Evolutionary conservation across 1,140 invertebrate genomes (phyloP), one percentile per base, ranked within the genome.

Genomic region (Drosophila kikkawai): DNA sequence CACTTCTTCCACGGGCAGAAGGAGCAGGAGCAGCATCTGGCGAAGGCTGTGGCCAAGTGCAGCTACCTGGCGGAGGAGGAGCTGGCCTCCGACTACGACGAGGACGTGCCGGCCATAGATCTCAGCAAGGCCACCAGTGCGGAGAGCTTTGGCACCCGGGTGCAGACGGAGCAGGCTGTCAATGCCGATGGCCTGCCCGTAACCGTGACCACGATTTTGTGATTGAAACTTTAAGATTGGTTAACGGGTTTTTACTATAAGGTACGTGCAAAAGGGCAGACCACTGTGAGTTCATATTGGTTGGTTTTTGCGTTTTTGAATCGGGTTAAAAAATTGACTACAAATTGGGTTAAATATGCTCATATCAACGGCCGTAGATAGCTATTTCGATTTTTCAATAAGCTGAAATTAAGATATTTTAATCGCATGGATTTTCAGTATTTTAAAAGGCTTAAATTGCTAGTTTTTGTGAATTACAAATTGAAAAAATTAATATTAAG

Each of bases 161-260:
- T 91, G 39, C 79, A 81, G 37, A 90, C 86, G 22, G 90, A 91
- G 50, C 70, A 80, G 42, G 78, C 73, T 29, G 45, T 92, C 5
- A 91, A 91, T 65, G 81, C 90, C 42, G 90, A 92, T 29, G 91
- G 91, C 22, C 70, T 80, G 53, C 79, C 90, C 37, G 75, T 91
- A 37, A 92, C 90, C 12, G 84, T 91, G 70, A 92, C 91, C n/a
- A 92, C 91, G 59, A 92, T 92, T 76, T 87, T 92, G 91, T 92
- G 91, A 92, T 92, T 79, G 61, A 60, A 59, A 71, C 45, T 55
- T 7, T 59, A 74, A 48, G 36, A 64, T 74, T 74, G 26, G 48
- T 47, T 29, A 13, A 2, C 19, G 60, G 67, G 37, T 67, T 70
- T 70, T 73, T 58, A 70, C 51, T 66, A 66, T 42, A n/a, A 29